Base-by-base conservation (phyloP, 2,888 invertebrate genomes). In the Thereva nobilitata region DNA sequence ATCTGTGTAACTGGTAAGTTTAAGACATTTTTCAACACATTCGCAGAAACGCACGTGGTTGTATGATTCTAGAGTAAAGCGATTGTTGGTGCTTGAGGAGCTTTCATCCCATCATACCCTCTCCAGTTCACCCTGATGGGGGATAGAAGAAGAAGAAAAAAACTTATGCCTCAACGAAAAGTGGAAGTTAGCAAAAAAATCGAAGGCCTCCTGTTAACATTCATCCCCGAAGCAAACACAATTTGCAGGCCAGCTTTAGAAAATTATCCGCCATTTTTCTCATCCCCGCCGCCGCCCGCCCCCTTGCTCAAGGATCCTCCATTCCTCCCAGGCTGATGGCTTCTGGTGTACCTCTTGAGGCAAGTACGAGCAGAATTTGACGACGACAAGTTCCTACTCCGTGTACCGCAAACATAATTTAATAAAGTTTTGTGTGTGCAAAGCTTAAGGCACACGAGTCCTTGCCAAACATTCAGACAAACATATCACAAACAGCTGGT, bases 221-320 rank as follows among this genome's bases (percentile, higher is more conserved):
- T 65, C 50, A 50, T 53, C 57, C 53, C 42, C 34, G 55, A 34
- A 34, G 63, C 47, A 63, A 67, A 63, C 63, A 55, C 41, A 67
- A 41, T 57, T 67, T 67, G 12, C 57, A 53, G 37, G 23, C 52
- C 64, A 49, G 56, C 64, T 50, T 50, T 61, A 54, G 57, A 37
- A 61, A 68, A 65, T 65, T 65, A 61, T 45, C 55, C 59, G 55
- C 61, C 61, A 68, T 68, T 68, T 68, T 68, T 49, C 54, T 65
- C 38, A 41, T 41, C 6, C 23, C 8, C 9, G 1, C 9, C 7
- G 40, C 7, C 35, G 7, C 37, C 34, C 8, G 45, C 44, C 67
- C 63, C 64, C 53, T 44, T 41, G 41, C 42, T 5, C 35, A 10
- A 37, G 10, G 34, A 37, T 9, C 10, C 3, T 56, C 35, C 44